phyloP scores from a whole-genome alignment of 2,888 invertebrate species.

The Odontocolon sp. region DNA sequence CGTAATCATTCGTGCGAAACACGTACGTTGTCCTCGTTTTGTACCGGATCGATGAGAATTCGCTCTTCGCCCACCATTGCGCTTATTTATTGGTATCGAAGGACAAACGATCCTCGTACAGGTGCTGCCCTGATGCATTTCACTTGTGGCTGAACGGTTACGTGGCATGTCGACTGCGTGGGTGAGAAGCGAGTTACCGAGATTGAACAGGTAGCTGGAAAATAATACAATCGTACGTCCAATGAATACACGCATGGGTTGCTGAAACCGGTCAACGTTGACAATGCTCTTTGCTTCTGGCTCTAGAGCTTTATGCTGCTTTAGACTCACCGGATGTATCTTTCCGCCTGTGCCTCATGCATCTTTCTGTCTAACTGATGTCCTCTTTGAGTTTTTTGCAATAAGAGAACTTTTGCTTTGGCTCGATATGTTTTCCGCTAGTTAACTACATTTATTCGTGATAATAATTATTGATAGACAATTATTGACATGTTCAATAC shows the following conservation, averaged over 20 bases:
- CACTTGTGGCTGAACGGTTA: not conserved
- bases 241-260: not conserved
- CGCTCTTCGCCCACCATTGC: not conserved
- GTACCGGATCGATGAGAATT: constrained; percentile 2
- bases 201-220: not conserved
- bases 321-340: not conserved
- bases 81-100: not conserved
- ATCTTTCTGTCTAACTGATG: too few relatives aligned
- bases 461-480: too few relatives aligned
- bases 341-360: not conserved
- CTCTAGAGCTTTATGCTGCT: too few relatives aligned
- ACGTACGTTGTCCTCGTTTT: not conserved
- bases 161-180: not conserved
- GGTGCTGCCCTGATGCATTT: not conserved
- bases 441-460: too few relatives aligned
- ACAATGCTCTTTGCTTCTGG: not conserved
- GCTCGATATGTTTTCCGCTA: too few relatives aligned
- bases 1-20: not conserved
- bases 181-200: not conserved
- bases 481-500: too few relatives aligned
- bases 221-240: not conserved
- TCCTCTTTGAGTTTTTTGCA: too few relatives aligned
- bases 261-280: constrained; percentile 5
- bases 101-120: not conserved
- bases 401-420: too few relatives aligned